These are phyloP conservation scores for Camponotus pennsylvanicus DNA, from an alignment of 1,140 invertebrate genomes.

Conservation along the genomic window DNA sequence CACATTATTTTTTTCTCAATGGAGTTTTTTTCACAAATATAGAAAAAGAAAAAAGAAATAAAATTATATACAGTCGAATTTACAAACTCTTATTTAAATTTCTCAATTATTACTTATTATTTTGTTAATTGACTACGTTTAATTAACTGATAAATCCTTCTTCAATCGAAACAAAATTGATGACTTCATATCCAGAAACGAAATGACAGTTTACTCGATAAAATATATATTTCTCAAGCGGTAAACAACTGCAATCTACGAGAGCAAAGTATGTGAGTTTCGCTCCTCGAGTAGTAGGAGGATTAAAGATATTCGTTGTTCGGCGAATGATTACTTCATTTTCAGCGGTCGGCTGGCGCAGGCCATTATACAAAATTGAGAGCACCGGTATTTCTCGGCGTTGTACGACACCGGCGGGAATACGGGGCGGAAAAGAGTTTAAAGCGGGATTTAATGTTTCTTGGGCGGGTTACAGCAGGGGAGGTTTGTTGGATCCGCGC, in stretches of 20 bases:
- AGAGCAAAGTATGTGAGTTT: neutral
- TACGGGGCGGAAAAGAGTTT: slow-evolving; percentile 19
- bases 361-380: slow-evolving; percentile 29
- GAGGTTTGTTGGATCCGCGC: slow-evolving; percentile 35
- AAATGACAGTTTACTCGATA: neutral
- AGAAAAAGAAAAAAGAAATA: neutral
- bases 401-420: slow-evolving; percentile 7
- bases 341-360: slow-evolving; percentile 2
- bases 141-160: neutral
- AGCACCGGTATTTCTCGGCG: neutral
- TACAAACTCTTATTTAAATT: too few relatives aligned
- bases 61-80: neutral
- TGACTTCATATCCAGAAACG: neutral
- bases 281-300: neutral
- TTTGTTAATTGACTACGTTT: neutral
- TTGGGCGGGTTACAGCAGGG: slow-evolving; percentile 33
- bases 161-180: neutral
- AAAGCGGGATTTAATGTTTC: slow-evolving; percentile 49
- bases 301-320: slow-evolving; percentile 4
- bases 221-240: neutral
- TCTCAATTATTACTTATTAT: neutral
- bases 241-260: neutral
- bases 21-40: neutral
- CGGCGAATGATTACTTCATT: slow-evolving; percentile 27
- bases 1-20: too few relatives aligned